These are phyloP conservation scores for Kryptolebias marmoratus DNA, from an alignment of 2,113 vertebrate genomes.

Conservation along the genomic window DNA sequence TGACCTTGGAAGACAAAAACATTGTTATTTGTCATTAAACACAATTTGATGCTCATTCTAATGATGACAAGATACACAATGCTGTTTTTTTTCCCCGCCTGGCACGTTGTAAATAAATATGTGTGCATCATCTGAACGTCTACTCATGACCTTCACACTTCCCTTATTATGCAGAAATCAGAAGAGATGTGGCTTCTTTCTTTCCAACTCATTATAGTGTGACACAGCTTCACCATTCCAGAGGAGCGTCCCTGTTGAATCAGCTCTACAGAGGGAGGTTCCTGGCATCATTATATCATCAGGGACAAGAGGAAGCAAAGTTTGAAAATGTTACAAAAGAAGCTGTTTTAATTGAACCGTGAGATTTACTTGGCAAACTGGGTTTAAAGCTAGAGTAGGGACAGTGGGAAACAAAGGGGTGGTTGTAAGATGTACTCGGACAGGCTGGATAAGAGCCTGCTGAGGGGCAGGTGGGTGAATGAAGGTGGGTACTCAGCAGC, in stretches of 20 bases:
- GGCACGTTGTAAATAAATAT: slow-evolving; percentile 19
- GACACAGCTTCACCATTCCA: slow-evolving; percentile 42
- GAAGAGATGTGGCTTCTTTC: slow-evolving; percentile 28
- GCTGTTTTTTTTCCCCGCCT: neutral
- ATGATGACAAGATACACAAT: neutral
- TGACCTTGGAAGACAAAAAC: slow-evolving; percentile 59
- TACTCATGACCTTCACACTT: slow-evolving; percentile 23
- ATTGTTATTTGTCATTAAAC: slow-evolving; percentile 24
- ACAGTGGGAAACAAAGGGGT: slow-evolving; percentile 55
- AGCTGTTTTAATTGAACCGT: slow-evolving; percentile 80
- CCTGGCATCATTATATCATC: slow-evolving; percentile 64
- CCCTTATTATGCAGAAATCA: slow-evolving; percentile 36
- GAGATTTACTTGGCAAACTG: slow-evolving; percentile 76
- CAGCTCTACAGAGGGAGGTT: slow-evolving; percentile 53
- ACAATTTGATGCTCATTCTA: slow-evolving; percentile 2
- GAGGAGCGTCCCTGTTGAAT: slow-evolving; percentile 54
- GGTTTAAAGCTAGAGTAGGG: slow-evolving; percentile 62
- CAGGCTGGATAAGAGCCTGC: slow-evolving; percentile 61
- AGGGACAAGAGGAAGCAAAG: slow-evolving; percentile 51
- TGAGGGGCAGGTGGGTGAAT: slow-evolving; percentile 56
- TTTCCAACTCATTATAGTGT: slow-evolving; percentile 60
- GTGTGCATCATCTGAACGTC: slow-evolving; percentile 8
- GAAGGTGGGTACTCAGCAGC: slow-evolving; percentile 56
- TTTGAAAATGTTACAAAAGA: slow-evolving; percentile 54
- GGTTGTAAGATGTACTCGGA: slow-evolving; percentile 74